Evolutionary conservation across 2,113 vertebrate species (phyloP), one percentile per base, ranked within the genome.

Genomic region (Labeo catla): DNA sequence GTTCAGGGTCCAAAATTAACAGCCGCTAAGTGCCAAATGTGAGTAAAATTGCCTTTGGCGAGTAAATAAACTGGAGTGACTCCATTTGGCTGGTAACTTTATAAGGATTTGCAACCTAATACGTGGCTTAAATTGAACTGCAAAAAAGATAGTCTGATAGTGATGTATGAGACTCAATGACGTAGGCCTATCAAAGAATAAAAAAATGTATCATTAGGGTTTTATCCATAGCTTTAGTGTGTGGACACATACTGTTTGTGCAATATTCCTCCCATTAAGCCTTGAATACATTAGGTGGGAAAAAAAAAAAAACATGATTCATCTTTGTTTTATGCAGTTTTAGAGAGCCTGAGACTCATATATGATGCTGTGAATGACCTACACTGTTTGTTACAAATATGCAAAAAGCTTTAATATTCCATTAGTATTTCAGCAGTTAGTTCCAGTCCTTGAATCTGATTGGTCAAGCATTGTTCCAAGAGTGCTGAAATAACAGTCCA

Each of bases 1-100:
- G 39, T 73, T 73, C 70, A 45, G 9, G 68, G 19, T 72, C 68
- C 70, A n/a, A 47, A 73, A 73, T 73, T n/a, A 73, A 73, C 70
- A 45, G 39, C 45, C 8, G 6, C 21, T 49, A 28, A 76, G n/a
- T 13, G 11, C 45, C 21, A 49, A 49, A 74, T 74, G n/a, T 23
- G 2, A 49, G 72, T 74, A 13, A 74, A 74, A 74, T 74, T 47
- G 11, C 21, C 72, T 47, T 74, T 47, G 70, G 70, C 19, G 5
- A 47, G 43, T 74, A 74, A 49, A 21, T 21, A 10, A 72, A 72
- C 19, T 43, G 68, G 36, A 72, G 36, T 21, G 10, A 72, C 16
- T 73, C 70, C 70, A 73, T 73, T 73, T 73, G 70, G 70, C 39
- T 73, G 70, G 73, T 8, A 50, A n/a, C 11, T 49, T 50, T 76